These are phyloP conservation scores for Beris chalybata DNA, from an alignment of 2,888 invertebrate genomes.

Conservation along the genomic window DNA sequence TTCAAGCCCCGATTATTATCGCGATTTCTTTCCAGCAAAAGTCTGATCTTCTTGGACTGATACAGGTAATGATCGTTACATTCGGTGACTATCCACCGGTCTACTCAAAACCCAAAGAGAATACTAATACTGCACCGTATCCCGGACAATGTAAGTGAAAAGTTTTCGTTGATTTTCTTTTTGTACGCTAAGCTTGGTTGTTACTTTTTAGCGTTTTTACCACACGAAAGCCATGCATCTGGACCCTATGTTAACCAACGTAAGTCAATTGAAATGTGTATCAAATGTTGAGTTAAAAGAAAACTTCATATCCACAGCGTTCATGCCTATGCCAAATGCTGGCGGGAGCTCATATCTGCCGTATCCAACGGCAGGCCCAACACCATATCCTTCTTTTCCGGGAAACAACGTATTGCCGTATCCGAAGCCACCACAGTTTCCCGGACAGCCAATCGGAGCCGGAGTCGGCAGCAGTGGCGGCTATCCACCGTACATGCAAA, in stretches of 20 bases:
- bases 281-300: background rate
- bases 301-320: conserved; percentile 1
- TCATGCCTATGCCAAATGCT: conserved; percentile 19
- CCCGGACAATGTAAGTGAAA: conserved; percentile 56
- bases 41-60: conserved; percentile 84
- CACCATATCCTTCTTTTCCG: conserved; percentile 57
- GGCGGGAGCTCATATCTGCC: conserved; percentile 56
- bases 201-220: conserved; percentile 34
- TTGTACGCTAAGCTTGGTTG: background rate
- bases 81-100: conserved; percentile 97
- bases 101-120: conserved; percentile 71
- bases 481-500: conserved; percentile 58
- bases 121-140: conserved; percentile 56
- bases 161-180: background rate
- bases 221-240: conserved; percentile 42
- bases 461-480: conserved; percentile 52
- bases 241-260: background rate
- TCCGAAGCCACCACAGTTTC: conserved; percentile 27
- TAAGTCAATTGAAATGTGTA: background rate
- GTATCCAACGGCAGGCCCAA: conserved; percentile 60
- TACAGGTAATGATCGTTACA: conserved; percentile 87
- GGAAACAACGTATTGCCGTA: background rate
- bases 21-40: conserved; percentile 55
- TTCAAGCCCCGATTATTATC: background rate
- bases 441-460: conserved; percentile 7